Evolutionary conservation across 2,797 vertebrate genomes (phyloP), one percentile per base, ranked within the genome.

Genomic region (Botia kubotai): DNA sequence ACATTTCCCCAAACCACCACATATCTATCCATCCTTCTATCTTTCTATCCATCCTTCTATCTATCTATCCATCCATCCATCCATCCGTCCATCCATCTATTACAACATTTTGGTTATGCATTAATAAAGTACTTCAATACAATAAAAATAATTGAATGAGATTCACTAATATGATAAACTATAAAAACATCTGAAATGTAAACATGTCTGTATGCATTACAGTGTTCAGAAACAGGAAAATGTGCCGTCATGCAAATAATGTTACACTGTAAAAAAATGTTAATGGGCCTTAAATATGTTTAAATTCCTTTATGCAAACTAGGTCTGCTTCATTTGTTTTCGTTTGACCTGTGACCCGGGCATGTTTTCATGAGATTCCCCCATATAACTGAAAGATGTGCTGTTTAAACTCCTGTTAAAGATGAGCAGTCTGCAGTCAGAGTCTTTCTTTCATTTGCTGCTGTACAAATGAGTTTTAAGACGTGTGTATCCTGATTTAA

Each of bases 401-500:
- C 62, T 33, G 57, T 58, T 2, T 75, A 33, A 11, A 60, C 12
- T 72, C 4, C 36, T 73, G 36, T 36, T 7, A 46, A 73, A 73
- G 55, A 62, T 62, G 10, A 48, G 14, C 71, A 21, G 26, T 63
- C 19, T 58, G 21, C 50, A 70, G 53, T 46, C 23, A 17, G 33
- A 48, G 65, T 75, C 23, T 71, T 69, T 43, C 26, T 55, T 78
- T 29, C 53, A 70, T 46, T 68, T 63, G 68, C 66, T 68, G 52
- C 66, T 69, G 68, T 62, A 39, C 8, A 57, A 68, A n/a, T 60
- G 50, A 53, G 13, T 75, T 77, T 74, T 5, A 74, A 77, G 74
- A 67, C 66, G 21, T 78, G n/a, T 85, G 81, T 29, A 80, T 83
- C 14, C 70, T 82, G 58, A 80, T 81, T 73, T 72, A 83, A 60